These are phyloP conservation scores for Peromyscus eremicus DNA, from an alignment of 2,797 vertebrate genomes.

Conservation along the genomic window DNA sequence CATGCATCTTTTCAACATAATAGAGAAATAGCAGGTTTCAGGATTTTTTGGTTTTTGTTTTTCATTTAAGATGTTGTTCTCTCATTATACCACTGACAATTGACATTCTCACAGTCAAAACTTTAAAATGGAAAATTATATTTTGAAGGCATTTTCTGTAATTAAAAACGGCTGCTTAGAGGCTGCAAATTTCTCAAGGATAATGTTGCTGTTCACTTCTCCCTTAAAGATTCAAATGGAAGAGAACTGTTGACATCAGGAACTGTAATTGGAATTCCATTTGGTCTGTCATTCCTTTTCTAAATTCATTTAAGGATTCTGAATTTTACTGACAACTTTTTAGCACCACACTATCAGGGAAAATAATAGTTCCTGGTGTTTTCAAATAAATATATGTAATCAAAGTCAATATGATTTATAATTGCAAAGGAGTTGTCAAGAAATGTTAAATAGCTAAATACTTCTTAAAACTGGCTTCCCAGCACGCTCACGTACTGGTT, in stretches of 20 bases:
- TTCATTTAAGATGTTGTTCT: constrained; percentile 39
- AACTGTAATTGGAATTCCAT: constrained; percentile 71
- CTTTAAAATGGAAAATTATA: constrained; percentile 75
- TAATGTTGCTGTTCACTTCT: constrained; percentile 75
- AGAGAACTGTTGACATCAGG: constrained; percentile 72
- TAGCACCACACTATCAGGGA: constrained; percentile 54
- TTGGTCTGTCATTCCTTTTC: constrained; percentile 71
- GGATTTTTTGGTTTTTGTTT: neutral
- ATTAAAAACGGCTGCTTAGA: constrained; percentile 79
- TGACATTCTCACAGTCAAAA: constrained; percentile 74
- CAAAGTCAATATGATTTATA: constrained; percentile 71
- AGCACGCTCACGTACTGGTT: constrained; percentile 45
- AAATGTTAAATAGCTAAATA: constrained; percentile 66
- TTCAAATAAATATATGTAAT: constrained; percentile 72
- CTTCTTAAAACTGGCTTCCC: constrained; percentile 54
- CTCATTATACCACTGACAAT: constrained; percentile 67
- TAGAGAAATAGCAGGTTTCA: neutral
- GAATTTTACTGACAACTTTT: constrained; percentile 79
- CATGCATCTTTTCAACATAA: constrained; percentile 39
- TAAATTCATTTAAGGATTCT: constrained; percentile 75
- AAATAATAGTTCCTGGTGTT: constrained; percentile 68
- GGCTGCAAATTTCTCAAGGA: constrained; percentile 69
- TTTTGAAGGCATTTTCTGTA: constrained; percentile 73
- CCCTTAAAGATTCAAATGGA: constrained; percentile 73
- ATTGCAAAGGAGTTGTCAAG: constrained; percentile 41